Percentiles rank a stretch among this genome's conserved stretches.
Evolutionary conservation across 2,888 invertebrate genomes (phyloP).

Genomic region (Thereva nobilitata): DNA sequence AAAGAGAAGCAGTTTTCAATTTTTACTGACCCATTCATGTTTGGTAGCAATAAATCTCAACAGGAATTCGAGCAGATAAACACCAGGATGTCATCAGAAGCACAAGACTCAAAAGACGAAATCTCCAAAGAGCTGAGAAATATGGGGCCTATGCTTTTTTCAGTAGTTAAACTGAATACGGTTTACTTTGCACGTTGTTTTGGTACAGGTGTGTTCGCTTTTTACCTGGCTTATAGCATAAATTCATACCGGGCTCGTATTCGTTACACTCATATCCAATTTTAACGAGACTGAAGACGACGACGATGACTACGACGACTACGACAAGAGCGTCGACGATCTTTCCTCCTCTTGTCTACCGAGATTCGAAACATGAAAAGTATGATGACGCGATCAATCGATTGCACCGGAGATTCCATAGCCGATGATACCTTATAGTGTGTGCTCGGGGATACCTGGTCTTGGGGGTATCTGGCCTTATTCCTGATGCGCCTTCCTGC

Average conservation of each 20-base stretch:
- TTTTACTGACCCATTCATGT: conserved; percentile 41
- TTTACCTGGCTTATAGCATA: conserved; percentile 26
- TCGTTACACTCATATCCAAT: conserved; percentile 32
- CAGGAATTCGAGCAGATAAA: conserved; percentile 36
- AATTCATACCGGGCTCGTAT: conserved; percentile 27
- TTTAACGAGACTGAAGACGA: conserved; percentile 30
- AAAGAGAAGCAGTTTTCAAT: conserved; percentile 16
- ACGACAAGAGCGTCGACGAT: not conserved
- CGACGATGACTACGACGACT: not conserved
- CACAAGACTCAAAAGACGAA: not conserved
- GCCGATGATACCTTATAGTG: not conserved
- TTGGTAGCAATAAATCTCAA: conserved; percentile 39
- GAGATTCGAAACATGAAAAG: conserved; percentile 26
- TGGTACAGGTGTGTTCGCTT: conserved; percentile 37
- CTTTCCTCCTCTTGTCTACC: not conserved
- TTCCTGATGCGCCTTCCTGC: not conserved
- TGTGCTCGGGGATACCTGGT: not conserved
- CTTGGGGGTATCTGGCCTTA: not conserved
- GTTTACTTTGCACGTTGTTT: conserved; percentile 10
- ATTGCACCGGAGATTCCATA: conserved; percentile 12
- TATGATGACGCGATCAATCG: conserved; percentile 40
- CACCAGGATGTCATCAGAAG: conserved; percentile 31
- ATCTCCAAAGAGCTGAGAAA: not conserved
- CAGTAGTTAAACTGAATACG: conserved; percentile 2
- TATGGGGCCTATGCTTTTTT: conserved; percentile 3